These are phyloP conservation scores for Bambusicola thoracicus DNA, from an alignment of 2,113 vertebrate species.

Conservation along the genomic window DNA sequence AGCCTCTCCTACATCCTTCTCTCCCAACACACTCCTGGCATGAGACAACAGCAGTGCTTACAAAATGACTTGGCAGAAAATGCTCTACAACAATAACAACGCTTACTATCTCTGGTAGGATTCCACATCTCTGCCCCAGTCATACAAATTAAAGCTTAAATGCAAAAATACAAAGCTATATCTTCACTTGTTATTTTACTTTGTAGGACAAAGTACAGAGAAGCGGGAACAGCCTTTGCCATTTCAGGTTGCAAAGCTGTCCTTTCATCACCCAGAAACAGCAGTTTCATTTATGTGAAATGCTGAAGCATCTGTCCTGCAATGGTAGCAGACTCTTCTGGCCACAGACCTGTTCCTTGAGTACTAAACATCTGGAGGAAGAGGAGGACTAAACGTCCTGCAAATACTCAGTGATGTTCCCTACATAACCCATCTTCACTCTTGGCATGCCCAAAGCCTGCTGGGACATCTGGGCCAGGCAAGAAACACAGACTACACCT, in stretches of 20 bases:
- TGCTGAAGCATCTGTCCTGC: neutral
- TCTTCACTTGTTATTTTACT: fast-evolving
- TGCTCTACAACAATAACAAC: neutral
- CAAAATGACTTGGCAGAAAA: neutral
- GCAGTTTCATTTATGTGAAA: neutral
- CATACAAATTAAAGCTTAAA: neutral
- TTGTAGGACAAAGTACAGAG: fast-evolving
- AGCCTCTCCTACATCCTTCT: neutral
- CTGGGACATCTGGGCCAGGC: neutral
- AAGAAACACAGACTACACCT: neutral
- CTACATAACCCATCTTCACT: neutral
- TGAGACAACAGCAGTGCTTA: fast-evolving
- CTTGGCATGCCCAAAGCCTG: neutral
- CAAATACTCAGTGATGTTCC: fast-evolving
- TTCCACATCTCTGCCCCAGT: neutral
- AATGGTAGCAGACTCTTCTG: neutral
- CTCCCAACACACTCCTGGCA: neutral
- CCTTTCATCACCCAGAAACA: fast-evolving
- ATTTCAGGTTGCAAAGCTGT: neutral
- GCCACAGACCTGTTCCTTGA: neutral
- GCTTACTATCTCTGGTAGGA: neutral
- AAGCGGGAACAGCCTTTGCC: neutral
- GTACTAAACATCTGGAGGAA: neutral
- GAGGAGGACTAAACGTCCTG: neutral
- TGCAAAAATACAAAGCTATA: neutral